Percentiles rank a stretch among this genome's conserved stretches.
Evolutionary conservation across 1,140 invertebrate genomes (phyloP).

Genomic region (Zaprionus davidi): DNA sequence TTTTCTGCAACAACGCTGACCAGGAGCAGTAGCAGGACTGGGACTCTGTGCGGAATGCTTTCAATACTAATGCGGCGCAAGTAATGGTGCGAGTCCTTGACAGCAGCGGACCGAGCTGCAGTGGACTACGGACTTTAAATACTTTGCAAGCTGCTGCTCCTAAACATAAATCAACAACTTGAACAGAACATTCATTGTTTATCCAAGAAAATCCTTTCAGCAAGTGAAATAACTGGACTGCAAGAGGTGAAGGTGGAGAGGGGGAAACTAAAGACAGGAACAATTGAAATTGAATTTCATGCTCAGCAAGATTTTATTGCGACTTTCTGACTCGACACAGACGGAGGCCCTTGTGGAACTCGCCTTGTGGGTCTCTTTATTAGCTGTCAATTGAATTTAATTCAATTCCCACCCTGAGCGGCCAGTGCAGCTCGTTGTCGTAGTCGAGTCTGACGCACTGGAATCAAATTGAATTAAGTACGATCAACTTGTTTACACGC

Average conservation of each 20-base stretch:
- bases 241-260: constrained; percentile 1
- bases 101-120: not conserved
- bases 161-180: constrained; percentile 78
- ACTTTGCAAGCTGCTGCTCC: constrained; percentile 44
- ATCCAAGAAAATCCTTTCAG: constrained; percentile 69
- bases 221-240: constrained; percentile 15
- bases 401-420: constrained; percentile 38
- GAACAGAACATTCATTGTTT: constrained; percentile 56
- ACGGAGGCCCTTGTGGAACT: not conserved
- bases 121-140: constrained; percentile 4
- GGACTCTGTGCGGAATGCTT: constrained; percentile 5
- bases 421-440: not conserved
- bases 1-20: constrained; percentile 74
- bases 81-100: constrained; percentile 33
- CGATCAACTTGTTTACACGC: constrained; percentile 82
- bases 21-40: not conserved
- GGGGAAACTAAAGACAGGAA: constrained; percentile 17
- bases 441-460: constrained; percentile 32
- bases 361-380: constrained; percentile 27
- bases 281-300: constrained; percentile 76
- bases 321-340: constrained; percentile 59
- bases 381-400: constrained; percentile 70
- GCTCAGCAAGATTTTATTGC: constrained; percentile 76
- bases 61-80: constrained; percentile 27
- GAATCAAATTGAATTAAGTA: constrained; percentile 78